These are phyloP conservation scores for Capreolus pygargus DNA, from an alignment of 2,113 vertebrate species.

Conservation along the genomic window DNA sequence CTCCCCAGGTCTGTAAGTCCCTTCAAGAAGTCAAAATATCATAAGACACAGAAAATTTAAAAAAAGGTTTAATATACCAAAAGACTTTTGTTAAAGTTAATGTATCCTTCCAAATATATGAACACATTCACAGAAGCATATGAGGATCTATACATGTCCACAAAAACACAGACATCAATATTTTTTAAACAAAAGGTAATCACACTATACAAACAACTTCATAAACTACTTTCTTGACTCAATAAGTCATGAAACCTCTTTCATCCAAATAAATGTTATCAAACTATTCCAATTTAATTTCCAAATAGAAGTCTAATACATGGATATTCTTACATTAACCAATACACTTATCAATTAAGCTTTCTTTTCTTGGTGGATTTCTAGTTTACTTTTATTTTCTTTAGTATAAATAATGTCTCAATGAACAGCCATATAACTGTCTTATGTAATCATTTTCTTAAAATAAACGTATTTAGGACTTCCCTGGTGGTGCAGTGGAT, in stretches of 20 bases:
- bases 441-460: not conserved
- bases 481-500: not conserved
- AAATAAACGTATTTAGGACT: not conserved
- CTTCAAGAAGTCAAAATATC: not conserved
- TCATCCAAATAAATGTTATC: not conserved
- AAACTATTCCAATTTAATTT: not conserved
- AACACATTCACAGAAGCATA: not conserved
- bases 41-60: not conserved
- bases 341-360: not conserved
- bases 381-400: constrained; percentile 13
- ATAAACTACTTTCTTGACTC: constrained; percentile 1
- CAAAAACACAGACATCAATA: not conserved
- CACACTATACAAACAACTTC: not conserved
- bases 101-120: not conserved
- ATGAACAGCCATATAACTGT: not conserved
- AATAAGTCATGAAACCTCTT: not conserved
- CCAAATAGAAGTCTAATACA: not conserved
- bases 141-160: not conserved
- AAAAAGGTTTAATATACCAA: not conserved
- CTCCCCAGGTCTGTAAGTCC: not conserved
- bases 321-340: not conserved
- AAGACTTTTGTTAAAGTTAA: not conserved
- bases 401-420: not conserved
- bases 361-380: not conserved
- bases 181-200: not conserved